A percentile compares a stretch with the other conserved stretches of the same genome.
phyloP scores from a whole-genome alignment of 92 coral and sea anemone genomes.

The Paramuricea clavata region DNA sequence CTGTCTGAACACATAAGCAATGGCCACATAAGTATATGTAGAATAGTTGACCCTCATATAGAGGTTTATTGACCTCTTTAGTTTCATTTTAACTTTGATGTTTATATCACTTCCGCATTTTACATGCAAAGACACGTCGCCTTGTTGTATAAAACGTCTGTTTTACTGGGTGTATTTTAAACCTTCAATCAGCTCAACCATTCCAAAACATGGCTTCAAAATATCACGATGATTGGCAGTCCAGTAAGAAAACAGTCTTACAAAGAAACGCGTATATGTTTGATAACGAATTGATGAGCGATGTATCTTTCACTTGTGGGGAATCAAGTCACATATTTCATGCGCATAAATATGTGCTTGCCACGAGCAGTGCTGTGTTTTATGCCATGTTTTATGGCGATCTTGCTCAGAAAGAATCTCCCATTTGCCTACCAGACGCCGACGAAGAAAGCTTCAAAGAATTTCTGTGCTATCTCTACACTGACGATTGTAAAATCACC shows the following conservation, averaged over 20 bases:
- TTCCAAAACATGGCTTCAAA: slow-evolving; percentile 3
- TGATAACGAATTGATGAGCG: slow-evolving; percentile 21
- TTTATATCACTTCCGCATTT: too few relatives aligned
- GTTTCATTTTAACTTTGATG: too few relatives aligned
- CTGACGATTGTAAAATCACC: slow-evolving; percentile 73
- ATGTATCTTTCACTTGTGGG: slow-evolving; percentile 6
- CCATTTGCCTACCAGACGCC: slow-evolving; percentile 72
- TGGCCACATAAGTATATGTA: too few relatives aligned
- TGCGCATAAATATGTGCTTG: slow-evolving; percentile 81
- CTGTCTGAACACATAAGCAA: too few relatives aligned
- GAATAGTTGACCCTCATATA: too few relatives aligned
- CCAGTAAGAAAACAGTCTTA: slow-evolving; percentile 15
- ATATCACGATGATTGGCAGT: slow-evolving; percentile 25
- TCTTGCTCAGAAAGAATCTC: slow-evolving; percentile 44
- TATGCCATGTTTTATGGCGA: slow-evolving; percentile 79
- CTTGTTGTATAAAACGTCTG: not conserved
- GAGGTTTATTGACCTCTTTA: too few relatives aligned
- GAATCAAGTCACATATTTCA: not conserved
- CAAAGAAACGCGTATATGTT: slow-evolving; percentile 25
- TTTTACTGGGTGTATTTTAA: too few relatives aligned
- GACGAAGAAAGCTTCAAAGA: slow-evolving; percentile 74
- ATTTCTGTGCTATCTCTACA: slow-evolving; percentile 79
- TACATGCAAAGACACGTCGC: not conserved
- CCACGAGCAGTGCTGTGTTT: slow-evolving; percentile 85
- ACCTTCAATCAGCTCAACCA: too few relatives aligned